Conservation (phyloP, 2,888 invertebrate genomes). For the Metalampra italica region DNA sequence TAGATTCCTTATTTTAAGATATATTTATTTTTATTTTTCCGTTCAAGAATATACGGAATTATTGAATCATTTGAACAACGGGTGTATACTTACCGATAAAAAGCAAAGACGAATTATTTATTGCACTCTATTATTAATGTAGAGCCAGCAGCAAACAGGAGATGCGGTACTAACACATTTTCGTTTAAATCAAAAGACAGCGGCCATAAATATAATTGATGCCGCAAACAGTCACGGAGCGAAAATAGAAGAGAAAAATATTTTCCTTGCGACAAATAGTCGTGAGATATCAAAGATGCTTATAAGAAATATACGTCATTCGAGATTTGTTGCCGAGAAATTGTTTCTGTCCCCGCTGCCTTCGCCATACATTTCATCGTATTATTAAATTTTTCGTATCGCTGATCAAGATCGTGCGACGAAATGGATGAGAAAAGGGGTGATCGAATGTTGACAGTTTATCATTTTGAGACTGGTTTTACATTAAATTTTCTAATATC, state of each 20-base stretch:
- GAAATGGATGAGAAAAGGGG: conserved; percentile 16
- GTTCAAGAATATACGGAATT: no score
- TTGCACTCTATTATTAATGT: neutral
- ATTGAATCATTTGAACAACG: no score
- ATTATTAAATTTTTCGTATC: conserved; percentile 39
- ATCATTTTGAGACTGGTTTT: neutral
- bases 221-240: conserved; percentile 28
- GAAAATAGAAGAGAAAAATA: conserved; percentile 37
- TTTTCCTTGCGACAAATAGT: conserved; percentile 40
- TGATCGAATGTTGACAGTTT: neutral
- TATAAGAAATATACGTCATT: conserved; percentile 43
- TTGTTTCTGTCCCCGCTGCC: conserved; percentile 40
- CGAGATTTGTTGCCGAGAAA: conserved; percentile 50
- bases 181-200: conserved; percentile 22
- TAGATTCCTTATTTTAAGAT: no score
- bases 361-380: conserved; percentile 34
- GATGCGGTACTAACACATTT: neutral
- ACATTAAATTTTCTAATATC: no score
- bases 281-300: conserved; percentile 39
- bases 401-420: conserved; percentile 27
- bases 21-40: no score
- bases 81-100: neutral
- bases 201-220: conserved; percentile 36
- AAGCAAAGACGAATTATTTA: neutral
- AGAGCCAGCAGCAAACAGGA: conserved; percentile 1